Percentiles rank a stretch among this genome's conserved stretches.
phyloP scores from a whole-genome alignment of 1,140 invertebrate species.

The Lasioglossum baleicum region DNA sequence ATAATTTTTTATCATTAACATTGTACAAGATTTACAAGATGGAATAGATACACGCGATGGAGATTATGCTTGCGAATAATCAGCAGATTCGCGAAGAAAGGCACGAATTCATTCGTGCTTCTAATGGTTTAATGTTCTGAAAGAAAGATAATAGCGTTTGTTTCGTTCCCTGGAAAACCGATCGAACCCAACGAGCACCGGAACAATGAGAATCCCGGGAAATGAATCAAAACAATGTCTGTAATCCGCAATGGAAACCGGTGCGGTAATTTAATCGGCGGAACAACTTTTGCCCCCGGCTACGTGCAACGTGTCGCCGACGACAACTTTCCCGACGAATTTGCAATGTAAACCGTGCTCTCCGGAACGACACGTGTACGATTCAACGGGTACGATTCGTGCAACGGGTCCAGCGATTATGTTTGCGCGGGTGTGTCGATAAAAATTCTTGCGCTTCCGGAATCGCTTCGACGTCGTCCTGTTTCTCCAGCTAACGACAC shows the following conservation, averaged over 20 bases:
- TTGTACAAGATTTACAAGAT: too few relatives aligned
- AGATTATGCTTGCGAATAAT: too few relatives aligned
- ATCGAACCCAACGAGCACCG: background rate
- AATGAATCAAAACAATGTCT: constrained; percentile 29
- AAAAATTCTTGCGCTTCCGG: background rate
- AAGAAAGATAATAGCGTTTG: too few relatives aligned
- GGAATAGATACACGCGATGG: too few relatives aligned
- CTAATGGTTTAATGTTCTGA: too few relatives aligned
- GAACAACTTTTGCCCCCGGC: constrained; percentile 67
- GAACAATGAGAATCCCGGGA: background rate
- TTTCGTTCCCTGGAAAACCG: background rate
- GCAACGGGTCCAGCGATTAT: background rate
- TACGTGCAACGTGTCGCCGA: constrained; percentile 55
- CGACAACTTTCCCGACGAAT: constrained; percentile 72
- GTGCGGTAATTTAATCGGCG: constrained; percentile 71
- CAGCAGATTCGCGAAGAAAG: too few relatives aligned
- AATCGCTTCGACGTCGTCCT: background rate
- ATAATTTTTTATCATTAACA: too few relatives aligned
- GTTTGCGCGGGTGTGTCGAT: background rate
- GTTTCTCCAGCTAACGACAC: background rate
- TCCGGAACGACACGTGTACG: constrained; percentile 65
- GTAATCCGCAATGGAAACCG: constrained; percentile 25
- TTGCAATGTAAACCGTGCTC: constrained; percentile 76
- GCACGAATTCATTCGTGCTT: too few relatives aligned
- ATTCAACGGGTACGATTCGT: constrained; percentile 43